Base-by-base conservation (phyloP, 2,888 invertebrate genomes). In the Julus scandinavius region DNA sequence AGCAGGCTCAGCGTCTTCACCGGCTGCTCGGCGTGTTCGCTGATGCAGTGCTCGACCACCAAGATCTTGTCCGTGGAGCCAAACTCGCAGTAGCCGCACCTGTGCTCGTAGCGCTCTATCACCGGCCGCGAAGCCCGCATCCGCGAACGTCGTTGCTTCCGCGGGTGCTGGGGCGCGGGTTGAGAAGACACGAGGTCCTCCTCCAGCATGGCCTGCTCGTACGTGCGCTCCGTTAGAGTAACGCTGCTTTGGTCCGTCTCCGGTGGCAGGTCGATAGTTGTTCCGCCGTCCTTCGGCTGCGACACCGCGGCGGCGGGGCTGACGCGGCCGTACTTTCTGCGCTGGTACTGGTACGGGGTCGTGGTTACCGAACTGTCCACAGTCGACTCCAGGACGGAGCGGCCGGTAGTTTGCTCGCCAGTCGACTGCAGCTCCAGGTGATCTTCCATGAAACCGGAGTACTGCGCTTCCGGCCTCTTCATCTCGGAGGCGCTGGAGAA, bases 371-470 rank as follows among this genome's bases (percentile, higher is more conserved):
- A 45, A 13, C 85, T 85, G 49, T 89, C 89, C 40, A 89, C 20
- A 0, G 89, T 89, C 20, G 89, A 89, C 49, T 89, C 89, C 15
- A 89, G 84, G 13, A 89, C 20, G n/a, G 72, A 88, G 9, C 88
- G 45, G 15, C 20, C 72, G 20, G 49, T 86, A 29, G 20, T 20
- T 11, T 87, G 80, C 4, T 89, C 89, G 5, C 40, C 40, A 0
- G 49, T 54, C n/a, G 29, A 80, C n/a, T 89, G 88, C 15, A 89
- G 63, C 50, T 89, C 89, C 40, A 89, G 86, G 63, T 89, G 88
- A 29, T 89, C 89, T 85, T 89, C 89, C 89, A 89, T 89, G 83
- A 89, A 89, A 17, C 87, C 89, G 2, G 89, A 87, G 54, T 20
- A 84, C 13, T 88, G 88, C 17, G 87, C 85, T 13, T 88, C 88